Conservation (phyloP, 2,888 invertebrate species). For the Eurois occulta region DNA sequence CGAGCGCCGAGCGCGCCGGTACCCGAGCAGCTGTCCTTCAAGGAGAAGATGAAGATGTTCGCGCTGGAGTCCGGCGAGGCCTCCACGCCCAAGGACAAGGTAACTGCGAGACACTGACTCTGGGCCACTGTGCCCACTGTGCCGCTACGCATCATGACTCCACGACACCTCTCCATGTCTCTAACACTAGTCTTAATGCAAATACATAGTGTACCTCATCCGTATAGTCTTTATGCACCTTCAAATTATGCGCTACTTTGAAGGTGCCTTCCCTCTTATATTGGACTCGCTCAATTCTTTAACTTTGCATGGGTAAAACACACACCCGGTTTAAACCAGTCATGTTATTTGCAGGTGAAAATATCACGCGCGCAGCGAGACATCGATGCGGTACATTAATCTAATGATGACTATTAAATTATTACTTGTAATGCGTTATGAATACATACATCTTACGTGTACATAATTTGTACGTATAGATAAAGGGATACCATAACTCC, state of each 20-base stretch:
- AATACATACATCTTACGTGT: slow-evolving; percentile 48
- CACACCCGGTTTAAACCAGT: slow-evolving; percentile 56
- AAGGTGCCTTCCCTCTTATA: slow-evolving; percentile 40
- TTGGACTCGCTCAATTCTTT: slow-evolving; percentile 29
- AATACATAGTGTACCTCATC: slow-evolving; percentile 62
- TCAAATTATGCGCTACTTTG: slow-evolving; percentile 57
- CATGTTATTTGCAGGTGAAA: slow-evolving; percentile 92
- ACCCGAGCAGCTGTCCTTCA: slow-evolving; percentile 98
- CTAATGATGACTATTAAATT: slow-evolving; percentile 56
- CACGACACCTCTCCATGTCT: slow-evolving; percentile 29
- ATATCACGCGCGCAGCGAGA: slow-evolving; percentile 98
- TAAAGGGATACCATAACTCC: slow-evolving; percentile 46
- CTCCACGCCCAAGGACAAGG: slow-evolving; percentile 97
- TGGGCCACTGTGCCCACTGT: slow-evolving; percentile 13
- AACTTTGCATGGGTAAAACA: slow-evolving; percentile 58
- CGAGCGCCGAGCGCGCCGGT: slow-evolving; percentile 92
- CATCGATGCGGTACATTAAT: slow-evolving; percentile 94
- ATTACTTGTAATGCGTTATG: slow-evolving; percentile 52
- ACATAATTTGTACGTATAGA: slow-evolving; percentile 53
- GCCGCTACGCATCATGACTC: slow-evolving; percentile 15
- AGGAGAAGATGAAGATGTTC: slow-evolving; percentile 99
- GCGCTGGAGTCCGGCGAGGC: slow-evolving; percentile 98
- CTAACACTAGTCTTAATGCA: slow-evolving; percentile 55
- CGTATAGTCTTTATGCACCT: slow-evolving; percentile 54
- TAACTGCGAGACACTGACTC: slow-evolving; percentile 63